A percentile compares a stretch with the other conserved stretches of the same genome.
Conservation (phyloP, 2,113 vertebrate genomes). For the Silurus asotus region DNA sequence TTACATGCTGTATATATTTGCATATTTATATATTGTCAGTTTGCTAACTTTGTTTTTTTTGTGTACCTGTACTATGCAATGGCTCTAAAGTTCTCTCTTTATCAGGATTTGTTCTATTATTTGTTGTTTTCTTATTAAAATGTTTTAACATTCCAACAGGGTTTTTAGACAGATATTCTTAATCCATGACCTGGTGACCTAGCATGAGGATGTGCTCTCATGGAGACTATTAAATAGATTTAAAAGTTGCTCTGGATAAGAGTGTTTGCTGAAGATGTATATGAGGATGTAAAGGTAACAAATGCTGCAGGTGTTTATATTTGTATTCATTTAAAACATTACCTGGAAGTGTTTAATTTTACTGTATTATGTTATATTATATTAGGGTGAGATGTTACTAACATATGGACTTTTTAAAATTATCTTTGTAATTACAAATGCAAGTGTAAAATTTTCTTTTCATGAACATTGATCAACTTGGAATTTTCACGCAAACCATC, state of each 20-base stretch:
- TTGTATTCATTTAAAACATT: no score
- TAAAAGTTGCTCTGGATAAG: background rate
- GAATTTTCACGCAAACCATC: background rate
- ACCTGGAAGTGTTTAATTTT: no score
- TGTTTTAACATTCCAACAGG: background rate
- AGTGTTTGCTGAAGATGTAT: background rate
- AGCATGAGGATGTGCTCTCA: background rate
- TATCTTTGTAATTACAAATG: no score
- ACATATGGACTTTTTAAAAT: no score
- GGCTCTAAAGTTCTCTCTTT: background rate
- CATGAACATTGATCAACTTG: background rate
- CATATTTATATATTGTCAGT: no score
- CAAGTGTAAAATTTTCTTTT: background rate
- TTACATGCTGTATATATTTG: no score
- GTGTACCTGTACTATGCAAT: no score
- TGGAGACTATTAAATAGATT: background rate
- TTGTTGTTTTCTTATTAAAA: background rate
- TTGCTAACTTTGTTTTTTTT: no score
- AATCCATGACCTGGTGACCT: background rate
- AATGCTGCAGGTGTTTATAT: no score
- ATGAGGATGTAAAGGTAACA: background rate
- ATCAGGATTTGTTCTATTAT: no score
- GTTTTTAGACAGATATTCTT: background rate
- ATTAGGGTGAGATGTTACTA: no score
- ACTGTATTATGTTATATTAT: no score